A percentile compares a stretch with the other conserved stretches of the same genome.
Evolutionary conservation across 1,140 invertebrate species (phyloP).

Genomic region (Pseudomyrmex sp.): DNA sequence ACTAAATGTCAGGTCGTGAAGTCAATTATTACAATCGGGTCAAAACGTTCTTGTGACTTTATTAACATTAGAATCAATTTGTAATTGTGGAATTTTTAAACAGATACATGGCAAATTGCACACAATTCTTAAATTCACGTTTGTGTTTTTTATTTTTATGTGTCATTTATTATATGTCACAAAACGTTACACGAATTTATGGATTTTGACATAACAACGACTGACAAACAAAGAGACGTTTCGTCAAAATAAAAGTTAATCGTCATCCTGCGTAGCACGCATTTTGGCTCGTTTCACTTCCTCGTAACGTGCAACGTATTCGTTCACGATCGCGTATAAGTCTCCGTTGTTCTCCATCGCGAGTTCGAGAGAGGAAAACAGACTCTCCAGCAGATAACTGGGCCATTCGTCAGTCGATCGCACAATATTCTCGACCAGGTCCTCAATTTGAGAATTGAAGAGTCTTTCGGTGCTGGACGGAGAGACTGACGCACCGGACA

Average conservation of each 20-base stretch:
- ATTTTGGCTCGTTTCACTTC: slow-evolving; percentile 55
- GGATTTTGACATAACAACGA: slow-evolving; percentile 2
- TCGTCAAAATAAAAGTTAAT: slow-evolving; percentile 24
- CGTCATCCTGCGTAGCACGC: slow-evolving; percentile 37
- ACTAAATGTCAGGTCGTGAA: too few relatives aligned
- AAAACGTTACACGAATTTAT: background rate
- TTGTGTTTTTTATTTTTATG: too few relatives aligned
- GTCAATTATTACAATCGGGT: too few relatives aligned
- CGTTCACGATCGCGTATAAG: slow-evolving; percentile 56
- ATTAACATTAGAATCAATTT: too few relatives aligned
- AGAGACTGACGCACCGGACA: background rate
- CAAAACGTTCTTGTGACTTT: too few relatives aligned
- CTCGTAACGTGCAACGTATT: slow-evolving; percentile 73
- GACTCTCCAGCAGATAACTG: slow-evolving; percentile 72
- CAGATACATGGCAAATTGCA: too few relatives aligned
- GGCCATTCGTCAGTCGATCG: slow-evolving; percentile 74
- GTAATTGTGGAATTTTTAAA: too few relatives aligned
- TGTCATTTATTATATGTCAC: slow-evolving; percentile 8
- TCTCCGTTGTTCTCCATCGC: slow-evolving; percentile 72
- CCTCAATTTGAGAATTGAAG: slow-evolving; percentile 69
- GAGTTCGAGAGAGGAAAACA: slow-evolving; percentile 73
- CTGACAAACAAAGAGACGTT: slow-evolving; percentile 21
- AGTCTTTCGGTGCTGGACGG: slow-evolving; percentile 65
- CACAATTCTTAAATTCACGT: too few relatives aligned
- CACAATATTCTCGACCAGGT: slow-evolving; percentile 71